These are phyloP conservation scores for Stegodyphus mimosarum DNA, from an alignment of 1,140 invertebrate genomes.

Conservation along the genomic window DNA sequence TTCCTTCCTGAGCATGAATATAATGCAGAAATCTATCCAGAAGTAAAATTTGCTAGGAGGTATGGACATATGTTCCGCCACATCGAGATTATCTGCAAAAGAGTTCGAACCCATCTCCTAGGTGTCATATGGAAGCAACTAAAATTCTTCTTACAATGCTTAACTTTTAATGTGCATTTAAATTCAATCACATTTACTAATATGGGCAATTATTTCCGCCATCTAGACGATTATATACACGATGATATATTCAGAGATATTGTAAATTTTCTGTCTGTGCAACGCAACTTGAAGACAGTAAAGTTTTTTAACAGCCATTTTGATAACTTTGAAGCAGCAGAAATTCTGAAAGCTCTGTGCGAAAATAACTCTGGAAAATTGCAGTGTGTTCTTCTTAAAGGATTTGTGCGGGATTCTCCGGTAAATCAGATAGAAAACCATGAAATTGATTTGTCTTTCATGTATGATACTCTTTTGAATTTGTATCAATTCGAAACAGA, in stretches of 20 bases:
- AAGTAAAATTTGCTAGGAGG: slow-evolving; percentile 7
- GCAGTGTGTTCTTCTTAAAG: not conserved
- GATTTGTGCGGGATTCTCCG: not conserved
- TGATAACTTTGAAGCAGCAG: not conserved
- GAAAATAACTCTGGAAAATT: not conserved
- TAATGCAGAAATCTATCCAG: slow-evolving; percentile 13
- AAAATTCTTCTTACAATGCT: slow-evolving; percentile 1
- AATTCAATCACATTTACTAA: not conserved
- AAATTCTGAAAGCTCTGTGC: not conserved
- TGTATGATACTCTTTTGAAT: not conserved
- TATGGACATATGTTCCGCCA: slow-evolving; percentile 11
- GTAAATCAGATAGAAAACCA: not conserved
- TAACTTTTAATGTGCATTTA: not conserved
- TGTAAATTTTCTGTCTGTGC: not conserved
- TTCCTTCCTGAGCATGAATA: not conserved
- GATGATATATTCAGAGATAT: not conserved
- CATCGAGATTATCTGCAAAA: slow-evolving; percentile 20
- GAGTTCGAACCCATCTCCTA: not conserved
- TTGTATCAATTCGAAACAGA: not conserved
- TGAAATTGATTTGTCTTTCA: not conserved
- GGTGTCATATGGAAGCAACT: slow-evolving; percentile 8
- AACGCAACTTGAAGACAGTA: not conserved
- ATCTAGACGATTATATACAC: slow-evolving; percentile 3
- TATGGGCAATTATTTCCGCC: slow-evolving; percentile 7
- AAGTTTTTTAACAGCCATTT: not conserved